Percentiles rank a stretch among this genome's conserved stretches.
Evolutionary conservation across 2,113 vertebrate species (phyloP).

Genomic region (Mirza zaza): DNA sequence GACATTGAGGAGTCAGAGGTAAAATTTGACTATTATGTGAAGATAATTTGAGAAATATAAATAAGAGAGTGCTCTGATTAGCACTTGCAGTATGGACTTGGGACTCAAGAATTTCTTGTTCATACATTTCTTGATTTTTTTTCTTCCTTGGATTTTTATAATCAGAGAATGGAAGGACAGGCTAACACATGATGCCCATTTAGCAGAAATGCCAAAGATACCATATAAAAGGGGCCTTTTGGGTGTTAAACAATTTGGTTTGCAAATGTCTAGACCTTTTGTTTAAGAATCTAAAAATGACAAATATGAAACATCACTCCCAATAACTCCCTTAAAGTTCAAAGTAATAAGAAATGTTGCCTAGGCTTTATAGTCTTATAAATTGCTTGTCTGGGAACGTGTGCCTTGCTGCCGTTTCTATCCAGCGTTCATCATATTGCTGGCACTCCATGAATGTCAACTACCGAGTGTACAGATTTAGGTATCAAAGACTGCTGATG

Average conservation of each 20-base stretch:
- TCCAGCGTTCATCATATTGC: neutral
- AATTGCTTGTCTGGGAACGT: neutral
- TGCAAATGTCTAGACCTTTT: neutral
- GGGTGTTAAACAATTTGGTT: neutral
- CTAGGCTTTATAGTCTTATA: neutral
- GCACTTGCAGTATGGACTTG: neutral
- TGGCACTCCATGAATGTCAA: neutral
- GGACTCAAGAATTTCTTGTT: neutral
- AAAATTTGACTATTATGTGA: neutral
- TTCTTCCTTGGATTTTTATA: neutral
- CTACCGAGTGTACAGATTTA: neutral
- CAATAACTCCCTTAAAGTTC: neutral
- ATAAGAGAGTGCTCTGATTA: neutral
- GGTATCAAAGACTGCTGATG: conserved; percentile 18
- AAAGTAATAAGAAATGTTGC: neutral
- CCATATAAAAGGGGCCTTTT: neutral
- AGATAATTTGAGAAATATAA: neutral
- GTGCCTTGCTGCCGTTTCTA: neutral
- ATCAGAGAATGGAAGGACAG: neutral
- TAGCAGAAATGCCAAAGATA: neutral
- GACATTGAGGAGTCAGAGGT: neutral
- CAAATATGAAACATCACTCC: conserved; percentile 14
- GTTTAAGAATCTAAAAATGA: conserved; percentile 32
- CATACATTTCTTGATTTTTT: neutral
- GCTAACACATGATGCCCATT: neutral